Conservation (phyloP, 2,113 vertebrate species). For the Accipiter cooperii region DNA sequence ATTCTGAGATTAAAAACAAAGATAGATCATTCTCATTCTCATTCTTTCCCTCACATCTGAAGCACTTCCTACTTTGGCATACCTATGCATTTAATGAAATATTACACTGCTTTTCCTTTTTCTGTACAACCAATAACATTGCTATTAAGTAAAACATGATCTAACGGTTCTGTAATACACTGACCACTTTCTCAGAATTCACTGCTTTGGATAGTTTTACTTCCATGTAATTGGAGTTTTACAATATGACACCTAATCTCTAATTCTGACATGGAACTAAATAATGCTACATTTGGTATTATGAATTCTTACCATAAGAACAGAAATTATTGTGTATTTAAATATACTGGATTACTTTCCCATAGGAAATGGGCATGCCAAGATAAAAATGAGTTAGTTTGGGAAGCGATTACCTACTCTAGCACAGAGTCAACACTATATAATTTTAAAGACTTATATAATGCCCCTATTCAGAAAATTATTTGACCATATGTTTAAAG, state of each 20-base stretch:
- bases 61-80: not conserved
- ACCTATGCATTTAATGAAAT: not conserved
- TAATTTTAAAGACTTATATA: not conserved
- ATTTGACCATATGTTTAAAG: not conserved
- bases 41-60: not conserved
- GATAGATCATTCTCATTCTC: not conserved
- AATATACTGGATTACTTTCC: not conserved
- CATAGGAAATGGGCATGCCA: not conserved
- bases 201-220: not conserved
- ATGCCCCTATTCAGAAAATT: not conserved
- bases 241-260: not conserved
- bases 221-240: not conserved
- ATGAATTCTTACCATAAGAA: not conserved
- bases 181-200: not conserved
- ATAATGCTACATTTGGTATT: not conserved
- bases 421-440: not conserved
- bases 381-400: not conserved
- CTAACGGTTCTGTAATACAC: not conserved
- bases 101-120: not conserved
- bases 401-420: not conserved
- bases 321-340: not conserved
- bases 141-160: not conserved
- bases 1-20: constrained; percentile 25
- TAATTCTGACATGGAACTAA: not conserved
- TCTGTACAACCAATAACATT: not conserved